phyloP scores from a whole-genome alignment of 2,888 invertebrate species.

The Bedellia somnulentella region DNA sequence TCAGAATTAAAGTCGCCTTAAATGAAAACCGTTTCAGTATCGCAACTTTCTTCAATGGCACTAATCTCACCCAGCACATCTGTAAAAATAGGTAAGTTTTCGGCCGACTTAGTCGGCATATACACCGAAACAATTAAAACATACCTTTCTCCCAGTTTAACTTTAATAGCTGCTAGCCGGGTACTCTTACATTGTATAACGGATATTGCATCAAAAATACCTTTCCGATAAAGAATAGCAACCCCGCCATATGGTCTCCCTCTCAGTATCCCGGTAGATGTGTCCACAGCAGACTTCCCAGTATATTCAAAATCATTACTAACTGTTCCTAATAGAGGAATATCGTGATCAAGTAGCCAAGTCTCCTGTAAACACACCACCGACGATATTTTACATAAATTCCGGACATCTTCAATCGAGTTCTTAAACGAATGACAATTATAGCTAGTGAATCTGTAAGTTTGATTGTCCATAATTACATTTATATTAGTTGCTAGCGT shows the following conservation, averaged over 20 bases:
- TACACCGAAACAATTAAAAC: neutral
- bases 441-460: neutral
- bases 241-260: too few relatives aligned
- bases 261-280: neutral
- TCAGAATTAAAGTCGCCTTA: too few relatives aligned
- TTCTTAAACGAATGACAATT: constrained; percentile 2
- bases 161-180: too few relatives aligned
- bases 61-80: neutral
- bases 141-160: neutral
- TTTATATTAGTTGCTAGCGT: neutral
- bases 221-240: neutral
- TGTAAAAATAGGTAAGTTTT: neutral
- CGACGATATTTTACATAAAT: too few relatives aligned
- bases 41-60: too few relatives aligned
- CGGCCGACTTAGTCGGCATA: neutral
- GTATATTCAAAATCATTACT: neutral
- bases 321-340: constrained; percentile 1
- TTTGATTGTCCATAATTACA: neutral
- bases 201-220: neutral
- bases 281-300: constrained; percentile 1
- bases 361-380: constrained; percentile 4
- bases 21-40: too few relatives aligned
- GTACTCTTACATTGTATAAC: neutral
- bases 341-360: constrained; percentile 2
- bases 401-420: constrained; percentile 1